A percentile compares a stretch with the other conserved stretches of the same genome.
Evolutionary conservation across 2,888 invertebrate species (phyloP).

Genomic region (Megaustenia siamemsis): DNA sequence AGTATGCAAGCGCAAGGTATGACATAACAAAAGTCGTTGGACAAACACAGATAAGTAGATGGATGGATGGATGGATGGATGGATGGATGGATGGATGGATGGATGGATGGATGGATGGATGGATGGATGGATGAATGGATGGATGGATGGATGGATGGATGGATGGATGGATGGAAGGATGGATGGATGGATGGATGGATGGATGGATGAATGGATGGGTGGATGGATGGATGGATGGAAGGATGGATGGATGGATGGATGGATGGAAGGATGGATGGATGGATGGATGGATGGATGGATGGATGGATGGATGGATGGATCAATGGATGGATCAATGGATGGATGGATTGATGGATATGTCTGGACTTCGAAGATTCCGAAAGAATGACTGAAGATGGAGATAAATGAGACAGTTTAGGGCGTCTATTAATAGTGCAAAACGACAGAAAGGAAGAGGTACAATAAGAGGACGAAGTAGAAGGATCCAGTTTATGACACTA

Average conservation of each 20-base stretch:
- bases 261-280: conserved; percentile 2
- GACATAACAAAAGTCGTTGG: too few species aligned
- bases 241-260: neutral
- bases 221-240: neutral
- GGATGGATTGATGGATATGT: conserved; percentile 18
- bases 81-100: neutral
- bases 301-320: conserved; percentile 3
- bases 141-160: neutral
- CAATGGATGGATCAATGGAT: neutral
- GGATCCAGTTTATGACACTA: too few species aligned
- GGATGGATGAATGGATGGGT: neutral
- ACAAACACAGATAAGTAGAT: too few species aligned
- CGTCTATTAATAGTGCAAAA: too few species aligned
- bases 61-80: neutral
- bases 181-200: neutral
- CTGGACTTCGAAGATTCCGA: too few species aligned
- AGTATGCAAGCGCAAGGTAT: too few species aligned
- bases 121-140: neutral
- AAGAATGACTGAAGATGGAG: too few species aligned
- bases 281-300: conserved; percentile 16
- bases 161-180: neutral
- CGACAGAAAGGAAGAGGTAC: too few species aligned
- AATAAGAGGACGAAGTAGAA: too few species aligned
- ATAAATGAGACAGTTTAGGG: too few species aligned
- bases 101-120: neutral